Conservation (phyloP, 2,888 invertebrate genomes). For the Leuctra nigra region DNA sequence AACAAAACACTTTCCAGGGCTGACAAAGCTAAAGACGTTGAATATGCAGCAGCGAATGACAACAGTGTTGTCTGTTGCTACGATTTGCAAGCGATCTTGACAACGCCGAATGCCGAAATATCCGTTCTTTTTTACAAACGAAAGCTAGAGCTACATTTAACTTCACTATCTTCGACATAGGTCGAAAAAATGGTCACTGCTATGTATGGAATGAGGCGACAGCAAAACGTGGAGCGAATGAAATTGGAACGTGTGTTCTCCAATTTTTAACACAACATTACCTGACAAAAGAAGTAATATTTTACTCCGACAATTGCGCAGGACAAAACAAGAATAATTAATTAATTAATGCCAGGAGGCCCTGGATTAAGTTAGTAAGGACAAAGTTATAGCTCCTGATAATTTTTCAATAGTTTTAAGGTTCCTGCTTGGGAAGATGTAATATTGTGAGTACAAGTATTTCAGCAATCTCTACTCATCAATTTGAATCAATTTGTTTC, state of each 20-base stretch:
- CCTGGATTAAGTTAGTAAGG: too few relatives aligned
- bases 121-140: slow-evolving; percentile 10
- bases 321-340: slow-evolving; percentile 25
- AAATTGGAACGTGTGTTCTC: slow-evolving; percentile 12
- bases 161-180: slow-evolving; percentile 11
- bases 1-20: slow-evolving; percentile 10
- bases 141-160: slow-evolving; percentile 4
- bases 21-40: slow-evolving; percentile 11
- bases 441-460: too few relatives aligned
- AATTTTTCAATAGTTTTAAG: too few relatives aligned
- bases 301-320: slow-evolving; percentile 16
- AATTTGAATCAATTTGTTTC: too few relatives aligned
- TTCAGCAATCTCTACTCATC: too few relatives aligned
- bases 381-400: too few relatives aligned
- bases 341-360: too few relatives aligned
- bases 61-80: slow-evolving; percentile 1
- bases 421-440: too few relatives aligned
- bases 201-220: slow-evolving; percentile 13
- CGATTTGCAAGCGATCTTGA: not conserved
- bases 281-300: slow-evolving; percentile 12
- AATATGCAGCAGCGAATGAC: slow-evolving; percentile 3
- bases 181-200: slow-evolving; percentile 7
- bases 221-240: slow-evolving; percentile 15
- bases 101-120: not conserved
- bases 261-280: slow-evolving; percentile 4